Conservation (phyloP, 2,113 vertebrate species). For the Todiramphus chloris region DNA sequence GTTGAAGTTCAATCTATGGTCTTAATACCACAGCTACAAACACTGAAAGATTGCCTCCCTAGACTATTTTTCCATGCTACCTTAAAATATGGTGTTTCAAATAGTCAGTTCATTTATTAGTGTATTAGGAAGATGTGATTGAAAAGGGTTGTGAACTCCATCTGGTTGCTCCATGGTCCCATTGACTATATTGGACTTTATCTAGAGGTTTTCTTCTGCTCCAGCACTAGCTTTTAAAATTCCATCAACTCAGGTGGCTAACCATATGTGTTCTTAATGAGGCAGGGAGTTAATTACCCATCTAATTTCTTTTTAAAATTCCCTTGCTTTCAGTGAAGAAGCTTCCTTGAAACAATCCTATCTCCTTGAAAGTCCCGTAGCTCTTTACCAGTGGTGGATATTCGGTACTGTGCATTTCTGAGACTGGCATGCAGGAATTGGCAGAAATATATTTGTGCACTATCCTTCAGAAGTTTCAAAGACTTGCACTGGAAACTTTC, state of each 20-base stretch:
- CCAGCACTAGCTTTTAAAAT: slow-evolving; percentile 17
- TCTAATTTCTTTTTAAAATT: slow-evolving; percentile 26
- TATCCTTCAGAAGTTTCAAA: background rate
- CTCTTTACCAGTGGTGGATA: background rate
- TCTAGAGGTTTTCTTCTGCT: slow-evolving; percentile 26
- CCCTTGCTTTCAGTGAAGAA: background rate
- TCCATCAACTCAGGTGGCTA: slow-evolving; percentile 47
- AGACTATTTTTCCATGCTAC: background rate
- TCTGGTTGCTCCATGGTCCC: background rate
- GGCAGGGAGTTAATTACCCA: slow-evolving; percentile 43
- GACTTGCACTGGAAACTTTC: background rate
- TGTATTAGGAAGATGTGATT: background rate
- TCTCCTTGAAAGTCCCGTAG: background rate
- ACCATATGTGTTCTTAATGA: slow-evolving; percentile 50
- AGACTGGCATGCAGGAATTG: background rate
- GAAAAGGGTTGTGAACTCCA: background rate
- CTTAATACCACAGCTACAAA: background rate
- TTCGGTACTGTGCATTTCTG: background rate
- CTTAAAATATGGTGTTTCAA: background rate
- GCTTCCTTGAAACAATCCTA: slow-evolving; percentile 5
- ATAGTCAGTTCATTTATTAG: background rate
- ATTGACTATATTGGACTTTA: background rate
- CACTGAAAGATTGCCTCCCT: background rate
- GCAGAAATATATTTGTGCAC: background rate
- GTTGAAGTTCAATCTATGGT: background rate